A percentile compares a stretch with the other conserved stretches of the same genome.
phyloP scores from a whole-genome alignment of 2,113 vertebrate species.

The Syrmaticus mikado region DNA sequence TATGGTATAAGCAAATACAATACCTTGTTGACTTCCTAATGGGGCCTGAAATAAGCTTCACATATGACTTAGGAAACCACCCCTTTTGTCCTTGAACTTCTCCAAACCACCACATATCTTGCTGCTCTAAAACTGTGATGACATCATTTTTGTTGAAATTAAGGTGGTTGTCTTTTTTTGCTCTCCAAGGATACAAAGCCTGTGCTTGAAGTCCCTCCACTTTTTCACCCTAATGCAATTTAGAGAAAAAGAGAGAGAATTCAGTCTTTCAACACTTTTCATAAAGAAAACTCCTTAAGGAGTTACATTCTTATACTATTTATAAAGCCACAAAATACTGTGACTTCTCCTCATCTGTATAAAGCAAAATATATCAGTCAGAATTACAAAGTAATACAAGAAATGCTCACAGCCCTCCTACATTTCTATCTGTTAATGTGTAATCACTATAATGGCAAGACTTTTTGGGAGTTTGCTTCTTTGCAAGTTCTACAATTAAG shows the following conservation, averaged over 20 bases:
- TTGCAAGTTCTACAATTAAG: neutral
- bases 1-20: slow-evolving; percentile 17
- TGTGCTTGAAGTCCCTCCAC: slow-evolving; percentile 97
- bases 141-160: slow-evolving; percentile 99
- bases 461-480: neutral
- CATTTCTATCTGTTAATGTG: neutral
- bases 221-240: slow-evolving; percentile 89
- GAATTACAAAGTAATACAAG: neutral
- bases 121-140: slow-evolving; percentile 97
- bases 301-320: neutral
- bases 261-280: neutral
- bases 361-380: neutral
- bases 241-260: fast-evolving
- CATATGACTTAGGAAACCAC: slow-evolving; percentile 99
- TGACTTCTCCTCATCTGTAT: neutral
- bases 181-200: slow-evolving; percentile 97
- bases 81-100: slow-evolving; percentile 98
- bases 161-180: slow-evolving; percentile 98
- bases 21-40: slow-evolving; percentile 89
- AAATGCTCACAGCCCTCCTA: neutral
- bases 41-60: slow-evolving; percentile 96
- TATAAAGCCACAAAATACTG: neutral
- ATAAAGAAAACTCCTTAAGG: neutral
- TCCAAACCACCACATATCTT: slow-evolving; percentile 99
- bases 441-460: neutral